These are phyloP conservation scores for Calonectris borealis DNA, from an alignment of 2,113 vertebrate species.

Conservation along the genomic window DNA sequence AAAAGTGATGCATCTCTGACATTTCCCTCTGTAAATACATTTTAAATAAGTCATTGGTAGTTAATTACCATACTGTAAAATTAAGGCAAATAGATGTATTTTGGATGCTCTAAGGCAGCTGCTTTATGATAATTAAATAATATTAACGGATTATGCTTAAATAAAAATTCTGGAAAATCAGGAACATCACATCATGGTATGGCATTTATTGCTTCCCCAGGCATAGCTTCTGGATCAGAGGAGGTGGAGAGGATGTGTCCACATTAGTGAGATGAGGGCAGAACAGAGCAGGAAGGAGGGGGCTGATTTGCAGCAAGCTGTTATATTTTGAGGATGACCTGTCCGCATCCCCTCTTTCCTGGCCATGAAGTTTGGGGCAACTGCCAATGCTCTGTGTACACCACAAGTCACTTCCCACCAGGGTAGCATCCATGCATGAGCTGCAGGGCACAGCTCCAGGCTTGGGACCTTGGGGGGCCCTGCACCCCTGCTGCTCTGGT, in stretches of 20 bases:
- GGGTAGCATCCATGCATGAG: neutral
- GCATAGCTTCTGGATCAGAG: neutral
- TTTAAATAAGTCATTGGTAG: neutral
- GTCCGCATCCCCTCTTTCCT: neutral
- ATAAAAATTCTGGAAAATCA: neutral
- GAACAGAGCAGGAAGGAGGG: neutral
- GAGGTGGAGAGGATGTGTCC: neutral
- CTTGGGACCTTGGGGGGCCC: neutral
- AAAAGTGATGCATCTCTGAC: neutral
- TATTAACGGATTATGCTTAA: neutral
- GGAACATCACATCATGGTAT: neutral
- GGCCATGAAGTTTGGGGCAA: neutral
- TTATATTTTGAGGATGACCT: neutral
- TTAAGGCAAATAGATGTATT: slow-evolving; percentile 26
- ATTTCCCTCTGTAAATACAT: slow-evolving; percentile 27
- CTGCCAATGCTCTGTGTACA: neutral
- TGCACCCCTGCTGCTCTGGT: neutral
- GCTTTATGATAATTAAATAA: slow-evolving; percentile 23
- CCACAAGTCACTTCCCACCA: rapidly evolving
- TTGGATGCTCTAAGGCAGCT: neutral
- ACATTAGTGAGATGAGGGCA: rapidly evolving
- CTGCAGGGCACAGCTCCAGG: neutral
- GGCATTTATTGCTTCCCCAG: neutral
- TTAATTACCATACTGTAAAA: slow-evolving; percentile 28
- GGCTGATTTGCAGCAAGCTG: neutral